Evolutionary conservation across 2,797 vertebrate genomes (phyloP).

Genomic region (Liasis olivaceus): DNA sequence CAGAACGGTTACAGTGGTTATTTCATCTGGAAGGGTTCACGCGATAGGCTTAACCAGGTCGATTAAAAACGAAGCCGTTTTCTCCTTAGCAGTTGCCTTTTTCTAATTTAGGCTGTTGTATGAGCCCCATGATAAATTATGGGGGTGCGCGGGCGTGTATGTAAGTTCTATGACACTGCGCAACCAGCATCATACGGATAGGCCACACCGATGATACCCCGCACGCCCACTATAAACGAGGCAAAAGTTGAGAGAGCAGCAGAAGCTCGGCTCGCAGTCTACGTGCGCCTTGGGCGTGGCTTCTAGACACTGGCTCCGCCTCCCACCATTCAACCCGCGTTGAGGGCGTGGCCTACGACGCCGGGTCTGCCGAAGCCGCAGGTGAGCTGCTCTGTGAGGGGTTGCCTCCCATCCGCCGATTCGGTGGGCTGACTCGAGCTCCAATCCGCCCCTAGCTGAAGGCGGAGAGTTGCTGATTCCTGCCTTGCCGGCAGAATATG

Average conservation of each 20-base stretch:
- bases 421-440: neutral
- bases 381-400: neutral
- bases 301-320: neutral
- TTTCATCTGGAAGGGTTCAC: neutral
- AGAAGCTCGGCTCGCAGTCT: neutral
- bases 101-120: neutral
- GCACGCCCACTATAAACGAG: neutral
- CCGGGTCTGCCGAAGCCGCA: neutral
- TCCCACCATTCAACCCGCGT: neutral
- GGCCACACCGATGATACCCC: neutral
- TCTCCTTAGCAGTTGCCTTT: neutral
- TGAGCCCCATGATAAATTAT: neutral
- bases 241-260: neutral
- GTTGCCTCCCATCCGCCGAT: neutral
- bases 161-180: neutral
- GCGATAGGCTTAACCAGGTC: neutral
- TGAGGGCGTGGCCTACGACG: neutral
- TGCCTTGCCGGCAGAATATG: neutral
- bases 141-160: neutral
- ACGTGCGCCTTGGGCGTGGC: neutral
- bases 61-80: neutral
- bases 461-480: neutral
- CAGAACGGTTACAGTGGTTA: neutral
- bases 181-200: neutral
- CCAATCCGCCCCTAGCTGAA: neutral